Evolutionary conservation across 2,113 vertebrate species (phyloP).

Genomic region (Toxotes jaculatrix): DNA sequence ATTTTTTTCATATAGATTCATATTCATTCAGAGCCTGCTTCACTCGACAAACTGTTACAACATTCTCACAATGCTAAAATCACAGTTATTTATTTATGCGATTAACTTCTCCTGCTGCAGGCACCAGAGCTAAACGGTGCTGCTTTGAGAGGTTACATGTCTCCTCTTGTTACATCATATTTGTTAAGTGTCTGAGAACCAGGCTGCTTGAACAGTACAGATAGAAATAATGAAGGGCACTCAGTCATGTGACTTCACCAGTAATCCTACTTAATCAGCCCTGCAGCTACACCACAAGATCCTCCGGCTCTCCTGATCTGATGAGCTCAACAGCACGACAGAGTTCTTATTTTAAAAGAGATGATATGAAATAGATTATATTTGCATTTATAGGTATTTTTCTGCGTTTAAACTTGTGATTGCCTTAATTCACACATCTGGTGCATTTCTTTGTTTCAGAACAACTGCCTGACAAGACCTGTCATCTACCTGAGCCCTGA

Average conservation of each 20-base stretch:
- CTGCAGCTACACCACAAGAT: constrained; percentile 16
- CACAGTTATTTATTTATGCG: not conserved
- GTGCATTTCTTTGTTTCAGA: constrained; percentile 78
- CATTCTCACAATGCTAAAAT: not conserved
- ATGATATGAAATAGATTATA: not conserved
- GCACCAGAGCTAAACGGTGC: not conserved
- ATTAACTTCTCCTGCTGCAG: not conserved
- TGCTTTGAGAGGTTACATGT: not conserved
- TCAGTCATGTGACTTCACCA: constrained; percentile 19
- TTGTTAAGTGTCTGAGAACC: constrained; percentile 8
- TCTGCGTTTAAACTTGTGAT: not conserved
- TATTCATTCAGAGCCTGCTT: not conserved
- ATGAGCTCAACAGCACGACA: not conserved
- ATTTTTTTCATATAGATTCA: not conserved
- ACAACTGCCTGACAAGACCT: constrained; percentile 94
- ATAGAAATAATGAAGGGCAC: constrained; percentile 10
- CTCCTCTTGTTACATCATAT: constrained; percentile 5
- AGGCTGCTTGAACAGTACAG: constrained; percentile 7
- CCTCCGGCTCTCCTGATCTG: constrained; percentile 6
- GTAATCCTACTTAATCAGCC: constrained; percentile 41
- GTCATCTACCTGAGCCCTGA: constrained; percentile 95
- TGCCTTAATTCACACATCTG: not conserved
- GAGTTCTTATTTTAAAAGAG: not conserved
- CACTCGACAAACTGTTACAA: not conserved
- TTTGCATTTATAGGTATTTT: not conserved